Percentiles rank a stretch among this genome's conserved stretches.
Evolutionary conservation across 2,888 invertebrate genomes (phyloP).

Genomic region (Orthonychiurus folsomi): DNA sequence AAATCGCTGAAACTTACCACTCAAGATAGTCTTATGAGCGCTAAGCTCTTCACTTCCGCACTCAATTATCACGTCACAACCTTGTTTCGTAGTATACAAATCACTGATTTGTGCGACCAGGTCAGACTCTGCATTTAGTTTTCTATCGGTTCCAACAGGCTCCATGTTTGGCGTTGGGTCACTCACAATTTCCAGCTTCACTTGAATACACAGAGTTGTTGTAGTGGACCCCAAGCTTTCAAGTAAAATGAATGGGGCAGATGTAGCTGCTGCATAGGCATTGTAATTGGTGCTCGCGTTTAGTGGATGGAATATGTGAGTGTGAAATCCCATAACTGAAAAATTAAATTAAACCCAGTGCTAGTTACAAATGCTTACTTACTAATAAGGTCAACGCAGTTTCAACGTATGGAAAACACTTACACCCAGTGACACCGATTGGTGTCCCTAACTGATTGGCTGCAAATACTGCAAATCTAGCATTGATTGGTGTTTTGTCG

Average conservation of each 20-base stretch:
- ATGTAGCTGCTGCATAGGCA: not conserved
- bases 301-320: constrained; percentile 1
- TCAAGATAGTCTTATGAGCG: constrained; percentile 3
- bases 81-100: not conserved
- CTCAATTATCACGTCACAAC: constrained; percentile 1
- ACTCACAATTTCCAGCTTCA: constrained; percentile 4
- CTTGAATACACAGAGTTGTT: constrained; percentile 5
- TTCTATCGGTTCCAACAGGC: constrained; percentile 4
- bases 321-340: not conserved
- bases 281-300: not conserved
- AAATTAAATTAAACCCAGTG: no score
- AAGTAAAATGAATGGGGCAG: not conserved
- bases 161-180: constrained; percentile 5
- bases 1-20: not conserved
- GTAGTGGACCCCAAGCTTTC: not conserved
- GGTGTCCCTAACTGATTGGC: not conserved
- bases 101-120: constrained; percentile 2
- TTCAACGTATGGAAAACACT: not conserved
- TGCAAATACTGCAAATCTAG: constrained; percentile 5
- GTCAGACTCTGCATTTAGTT: not conserved
- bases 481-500: constrained; percentile 1
- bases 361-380: no score
- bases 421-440: constrained; percentile 7
- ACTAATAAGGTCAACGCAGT: no score
- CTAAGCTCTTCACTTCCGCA: not conserved